Percentiles rank a stretch among this genome's conserved stretches.
Evolutionary conservation across 2,113 vertebrate genomes (phyloP).

Genomic region (Morone saxatilis): DNA sequence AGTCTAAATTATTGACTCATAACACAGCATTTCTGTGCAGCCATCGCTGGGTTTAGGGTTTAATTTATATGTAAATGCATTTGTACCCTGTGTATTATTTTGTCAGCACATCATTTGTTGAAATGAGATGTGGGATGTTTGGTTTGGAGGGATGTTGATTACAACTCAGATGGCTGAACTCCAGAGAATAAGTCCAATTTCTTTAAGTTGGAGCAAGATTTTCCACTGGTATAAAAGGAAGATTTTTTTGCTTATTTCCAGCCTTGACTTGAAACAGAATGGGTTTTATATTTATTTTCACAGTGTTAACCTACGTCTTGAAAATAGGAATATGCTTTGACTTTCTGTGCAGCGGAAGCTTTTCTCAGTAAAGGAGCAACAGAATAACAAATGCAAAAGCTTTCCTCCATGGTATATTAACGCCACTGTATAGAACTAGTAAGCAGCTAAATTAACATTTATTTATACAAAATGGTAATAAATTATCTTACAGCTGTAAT

Average conservation of each 20-base stretch:
- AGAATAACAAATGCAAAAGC: slow-evolving; percentile 15
- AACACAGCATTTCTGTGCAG: slow-evolving; percentile 55
- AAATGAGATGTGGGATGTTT: slow-evolving; percentile 73
- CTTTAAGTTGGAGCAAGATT: slow-evolving; percentile 31
- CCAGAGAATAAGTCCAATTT: slow-evolving; percentile 50
- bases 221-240: not conserved
- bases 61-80: slow-evolving; percentile 83
- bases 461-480: slow-evolving; percentile 8
- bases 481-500: slow-evolving; percentile 3
- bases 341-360: not conserved
- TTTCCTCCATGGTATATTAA: not conserved
- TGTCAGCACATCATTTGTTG: slow-evolving; percentile 75
- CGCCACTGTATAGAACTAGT: not conserved
- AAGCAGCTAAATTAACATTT: slow-evolving; percentile 11
- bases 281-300: slow-evolving; percentile 22
- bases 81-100: slow-evolving; percentile 72
- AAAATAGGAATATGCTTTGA: slow-evolving; percentile 7
- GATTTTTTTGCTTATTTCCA: slow-evolving; percentile 29
- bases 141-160: slow-evolving; percentile 62
- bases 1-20: slow-evolving; percentile 76
- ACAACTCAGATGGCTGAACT: slow-evolving; percentile 40
- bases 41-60: slow-evolving; percentile 55
- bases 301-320: not conserved
- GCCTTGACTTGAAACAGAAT: slow-evolving; percentile 2
- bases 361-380: not conserved